Base-by-base conservation (phyloP, 2,888 invertebrate species). In the Eremobia ochroleuca region DNA sequence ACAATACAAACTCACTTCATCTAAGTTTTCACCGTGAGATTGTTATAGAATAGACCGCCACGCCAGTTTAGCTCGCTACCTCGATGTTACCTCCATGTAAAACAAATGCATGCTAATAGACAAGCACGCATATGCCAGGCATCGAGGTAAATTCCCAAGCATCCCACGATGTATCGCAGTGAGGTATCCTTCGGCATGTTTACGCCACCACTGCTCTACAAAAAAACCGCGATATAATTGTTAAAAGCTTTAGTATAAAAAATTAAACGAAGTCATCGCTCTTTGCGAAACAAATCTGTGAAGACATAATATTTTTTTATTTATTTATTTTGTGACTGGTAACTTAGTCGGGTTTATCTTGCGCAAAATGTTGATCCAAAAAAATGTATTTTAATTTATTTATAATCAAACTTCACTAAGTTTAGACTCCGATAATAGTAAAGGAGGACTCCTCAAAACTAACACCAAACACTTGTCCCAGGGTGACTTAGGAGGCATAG, bases 401-500 rank as follows among this genome's bases (percentile, higher is more conserved):
- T 58, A 28, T n/a, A 15, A 25, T 49, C 6, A 21, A 8, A 21
- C 5, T 55, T 13, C n/a, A n/a, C 13, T 55, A 18, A 58, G 31
- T 59, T 59, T 9, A 21, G 61, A 61, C 21, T 61, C 11, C 34
- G 37, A 34, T 61, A 34, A 61, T 13, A 5, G 34, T n/a, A 65
- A 28, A 28, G 18, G 34, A 34, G 62, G 9, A 18, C 37, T 37
- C 46, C 37, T 37, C 46, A 67, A 52, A n/a, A 21, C 6, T 55
- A 55, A 55, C n/a, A 68, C 18, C n/a, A 15, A 59, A 43, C 11
- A n/a, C 15, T 55, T 59, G 1, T 73, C 28, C 21, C 91, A 99
- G 99, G 99, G 99, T 13, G 99, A 99, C 93, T 97, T 99, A 52
- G 99, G 99, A 21, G 99, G 98, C 0, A 99, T 99, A 85, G 99